Base-by-base conservation (phyloP, 2,888 invertebrate species). In the Drosophila robusta region DNA sequence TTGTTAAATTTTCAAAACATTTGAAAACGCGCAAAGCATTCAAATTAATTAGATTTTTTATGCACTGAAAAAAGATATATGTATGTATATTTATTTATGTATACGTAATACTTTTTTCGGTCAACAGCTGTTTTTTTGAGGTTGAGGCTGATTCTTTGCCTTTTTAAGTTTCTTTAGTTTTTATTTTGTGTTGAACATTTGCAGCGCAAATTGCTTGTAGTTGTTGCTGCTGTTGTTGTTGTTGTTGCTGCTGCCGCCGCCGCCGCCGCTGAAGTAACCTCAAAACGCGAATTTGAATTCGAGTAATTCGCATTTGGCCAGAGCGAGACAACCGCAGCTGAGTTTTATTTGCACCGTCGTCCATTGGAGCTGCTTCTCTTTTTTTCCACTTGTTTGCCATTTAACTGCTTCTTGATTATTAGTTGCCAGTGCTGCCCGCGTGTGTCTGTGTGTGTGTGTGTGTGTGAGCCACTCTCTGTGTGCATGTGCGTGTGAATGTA, bases 371-470 rank as follows among this genome's bases (percentile, higher is more conserved):
- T 65, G 66, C 72, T 72, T 81, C 75, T 75, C 34, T 34, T 34
- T 78, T 62, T 69, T 87, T 69, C 67, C 65, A 81, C 66, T 82
- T 71, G 68, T 66, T 83, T 83, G 89, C 87, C 78, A 89, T 80
- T 83, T 89, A 87, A 83, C 84, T 83, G 81, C 87, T 83, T 83
- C 87, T 83, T 88, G 77, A 88, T 86, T 86, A 88, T 83, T 80
- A 77, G 74, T 67, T 77, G 58, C 38, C 29, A 29, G 26, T 22
- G 41, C 38, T 11, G 5, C 9, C 16, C 47, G 12, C 41, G 32
- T 14, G 45, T 44, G 34, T 22, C 36, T 50, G 34, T 52, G 36
- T 41, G 6, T 8, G 26, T 52, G 12, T 45, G 7, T 22, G 42
- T 24, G n/a, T 26, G 24, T 44, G 42, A 34, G 12, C 34, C 34